Evolutionary conservation across 2,113 vertebrate genomes (phyloP).

Genomic region (Sula dactylatra): DNA sequence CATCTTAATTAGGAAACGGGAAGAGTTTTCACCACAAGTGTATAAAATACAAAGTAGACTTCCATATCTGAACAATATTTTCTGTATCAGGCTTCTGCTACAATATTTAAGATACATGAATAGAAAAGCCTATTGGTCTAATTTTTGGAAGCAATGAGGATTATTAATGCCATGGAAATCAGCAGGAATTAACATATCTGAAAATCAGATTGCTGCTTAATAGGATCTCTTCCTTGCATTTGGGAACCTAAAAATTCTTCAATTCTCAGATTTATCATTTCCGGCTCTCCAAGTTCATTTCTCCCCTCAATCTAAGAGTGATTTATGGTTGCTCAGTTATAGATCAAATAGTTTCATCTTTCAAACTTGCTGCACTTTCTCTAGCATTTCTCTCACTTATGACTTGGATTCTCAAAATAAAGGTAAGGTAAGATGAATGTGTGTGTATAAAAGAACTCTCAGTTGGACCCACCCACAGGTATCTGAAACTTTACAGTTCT

Average conservation of each 20-base stretch:
- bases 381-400: conserved; percentile 30
- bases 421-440: conserved; percentile 31
- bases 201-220: not conserved
- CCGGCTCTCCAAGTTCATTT: conserved; percentile 16
- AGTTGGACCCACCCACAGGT: not conserved
- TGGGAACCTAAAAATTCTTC: not conserved
- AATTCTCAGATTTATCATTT: conserved; percentile 36
- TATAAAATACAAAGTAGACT: not conserved
- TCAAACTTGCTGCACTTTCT: conserved; percentile 26
- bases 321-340: conserved; percentile 37
- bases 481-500: not conserved
- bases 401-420: conserved; percentile 7
- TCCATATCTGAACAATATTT: not conserved
- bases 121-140: not conserved
- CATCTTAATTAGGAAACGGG: not conserved
- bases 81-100: not conserved
- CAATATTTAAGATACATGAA: not conserved
- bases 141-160: not conserved
- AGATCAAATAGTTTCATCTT: conserved; percentile 28
- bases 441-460: not conserved
- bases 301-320: conserved; percentile 4
- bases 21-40: not conserved
- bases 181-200: not conserved
- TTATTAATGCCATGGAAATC: not conserved
- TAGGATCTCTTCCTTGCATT: not conserved